Conservation (phyloP, 2,888 invertebrate genomes). For the Onthophagus sagittarius region DNA sequence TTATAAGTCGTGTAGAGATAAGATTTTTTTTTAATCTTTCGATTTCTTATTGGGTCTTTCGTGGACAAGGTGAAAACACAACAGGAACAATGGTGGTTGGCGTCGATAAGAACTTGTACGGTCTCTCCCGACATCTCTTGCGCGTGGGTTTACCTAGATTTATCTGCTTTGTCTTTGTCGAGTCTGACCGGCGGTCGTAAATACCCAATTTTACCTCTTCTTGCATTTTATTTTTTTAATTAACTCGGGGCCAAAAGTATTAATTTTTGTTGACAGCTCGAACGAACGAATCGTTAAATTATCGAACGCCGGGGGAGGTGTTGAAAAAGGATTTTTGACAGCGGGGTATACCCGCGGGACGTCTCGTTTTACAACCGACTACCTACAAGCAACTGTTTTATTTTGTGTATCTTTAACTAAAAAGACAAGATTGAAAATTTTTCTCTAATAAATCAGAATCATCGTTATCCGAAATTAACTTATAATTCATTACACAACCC, state of each 20-base stretch:
- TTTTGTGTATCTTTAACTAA: background rate
- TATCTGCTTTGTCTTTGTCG: background rate
- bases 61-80: background rate
- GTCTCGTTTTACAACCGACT: background rate
- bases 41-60: background rate
- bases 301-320: background rate
- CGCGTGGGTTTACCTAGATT: slow-evolving; percentile 9
- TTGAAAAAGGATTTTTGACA: background rate
- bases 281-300: background rate
- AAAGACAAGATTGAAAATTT: too few relatives aligned
- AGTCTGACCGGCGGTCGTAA: background rate
- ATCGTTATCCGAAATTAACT: too few relatives aligned
- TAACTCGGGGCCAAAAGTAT: background rate
- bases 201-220: background rate
- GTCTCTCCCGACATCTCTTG: slow-evolving; percentile 4
- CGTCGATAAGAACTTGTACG: slow-evolving; percentile 10
- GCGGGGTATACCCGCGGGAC: background rate
- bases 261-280: background rate
- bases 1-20: background rate
- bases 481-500: too few relatives aligned
- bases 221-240: background rate
- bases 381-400: background rate
- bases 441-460: too few relatives aligned
- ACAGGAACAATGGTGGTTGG: slow-evolving; percentile 6
- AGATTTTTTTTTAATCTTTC: background rate